Conservation (phyloP, 2,888 invertebrate species). For the Watsonalla cultraria region DNA sequence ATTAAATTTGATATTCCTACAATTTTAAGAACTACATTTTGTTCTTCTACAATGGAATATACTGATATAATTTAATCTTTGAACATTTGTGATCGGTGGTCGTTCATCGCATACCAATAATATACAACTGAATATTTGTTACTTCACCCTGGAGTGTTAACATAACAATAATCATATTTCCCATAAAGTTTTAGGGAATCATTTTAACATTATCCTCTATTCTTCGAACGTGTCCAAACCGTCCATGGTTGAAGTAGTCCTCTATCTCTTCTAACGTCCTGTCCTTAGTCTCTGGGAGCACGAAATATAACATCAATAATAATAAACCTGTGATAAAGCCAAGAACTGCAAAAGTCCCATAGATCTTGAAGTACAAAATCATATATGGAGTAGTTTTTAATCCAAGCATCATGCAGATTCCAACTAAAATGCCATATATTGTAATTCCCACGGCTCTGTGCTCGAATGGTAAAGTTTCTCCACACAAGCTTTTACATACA, state of each 20-base stretch:
- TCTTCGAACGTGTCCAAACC: constrained; percentile 20
- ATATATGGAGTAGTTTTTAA: constrained; percentile 37
- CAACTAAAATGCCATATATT: constrained; percentile 30
- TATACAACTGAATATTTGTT: too few species aligned
- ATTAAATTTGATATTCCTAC: too few species aligned
- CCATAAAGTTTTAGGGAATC: constrained; percentile 5
- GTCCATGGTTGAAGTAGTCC: constrained; percentile 34
- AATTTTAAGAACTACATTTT: too few species aligned
- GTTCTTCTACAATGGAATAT: too few species aligned
- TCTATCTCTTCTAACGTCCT: constrained; percentile 36
- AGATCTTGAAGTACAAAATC: constrained; percentile 30
- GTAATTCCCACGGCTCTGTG: constrained; percentile 36
- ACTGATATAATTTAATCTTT: too few species aligned
- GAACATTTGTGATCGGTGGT: too few species aligned
- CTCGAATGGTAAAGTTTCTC: constrained; percentile 39
- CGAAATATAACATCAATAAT: constrained; percentile 24
- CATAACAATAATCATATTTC: too few species aligned
- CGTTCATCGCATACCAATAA: too few species aligned
- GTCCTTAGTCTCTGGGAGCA: constrained; percentile 35
- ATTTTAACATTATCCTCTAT: constrained; percentile 27
- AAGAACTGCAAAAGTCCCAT: constrained; percentile 50
- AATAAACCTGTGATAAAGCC: constrained; percentile 25
- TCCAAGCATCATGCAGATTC: constrained; percentile 29
- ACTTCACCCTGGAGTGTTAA: too few species aligned
- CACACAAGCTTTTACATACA: constrained; percentile 38